phyloP scores from a whole-genome alignment of 2,797 vertebrate species.

The Thamnophis elegans region DNA sequence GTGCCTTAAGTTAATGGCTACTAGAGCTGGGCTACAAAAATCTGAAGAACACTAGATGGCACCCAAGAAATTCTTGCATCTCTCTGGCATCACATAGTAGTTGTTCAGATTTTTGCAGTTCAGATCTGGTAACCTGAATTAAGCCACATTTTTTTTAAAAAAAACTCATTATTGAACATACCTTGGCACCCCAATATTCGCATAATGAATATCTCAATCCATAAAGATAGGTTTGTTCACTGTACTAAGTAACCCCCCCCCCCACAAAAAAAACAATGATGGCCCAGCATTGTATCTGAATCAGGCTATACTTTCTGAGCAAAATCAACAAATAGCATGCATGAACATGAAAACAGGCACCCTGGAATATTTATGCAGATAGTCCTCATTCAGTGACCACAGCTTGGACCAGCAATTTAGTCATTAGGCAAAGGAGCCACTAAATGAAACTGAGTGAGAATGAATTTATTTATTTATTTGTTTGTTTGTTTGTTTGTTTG shows the following conservation, averaged over 20 bases:
- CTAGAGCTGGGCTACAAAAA: not conserved
- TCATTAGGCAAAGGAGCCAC: not conserved
- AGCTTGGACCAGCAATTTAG: not conserved
- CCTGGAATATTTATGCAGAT: not conserved
- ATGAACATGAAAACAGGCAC: not conserved
- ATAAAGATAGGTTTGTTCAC: not conserved
- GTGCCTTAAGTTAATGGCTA: not conserved
- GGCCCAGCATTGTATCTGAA: not conserved
- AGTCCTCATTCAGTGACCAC: not conserved
- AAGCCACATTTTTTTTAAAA: not conserved
- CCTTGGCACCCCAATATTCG: not conserved
- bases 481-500: no score
- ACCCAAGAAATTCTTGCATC: not conserved
- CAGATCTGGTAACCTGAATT: not conserved
- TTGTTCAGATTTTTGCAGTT: not conserved
- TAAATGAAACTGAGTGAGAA: not conserved
- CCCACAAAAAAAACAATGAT: not conserved
- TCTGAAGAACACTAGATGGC: not conserved
- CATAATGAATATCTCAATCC: not conserved
- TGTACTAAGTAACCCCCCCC: not conserved
- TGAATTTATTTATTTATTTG: not conserved
- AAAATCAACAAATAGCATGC: not conserved
- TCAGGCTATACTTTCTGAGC: not conserved
- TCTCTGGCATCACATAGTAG: not conserved
- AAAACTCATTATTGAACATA: not conserved